These are phyloP conservation scores for Ascidia mentula DNA, from an alignment of 23 tunicate species.

Conservation along the genomic window DNA sequence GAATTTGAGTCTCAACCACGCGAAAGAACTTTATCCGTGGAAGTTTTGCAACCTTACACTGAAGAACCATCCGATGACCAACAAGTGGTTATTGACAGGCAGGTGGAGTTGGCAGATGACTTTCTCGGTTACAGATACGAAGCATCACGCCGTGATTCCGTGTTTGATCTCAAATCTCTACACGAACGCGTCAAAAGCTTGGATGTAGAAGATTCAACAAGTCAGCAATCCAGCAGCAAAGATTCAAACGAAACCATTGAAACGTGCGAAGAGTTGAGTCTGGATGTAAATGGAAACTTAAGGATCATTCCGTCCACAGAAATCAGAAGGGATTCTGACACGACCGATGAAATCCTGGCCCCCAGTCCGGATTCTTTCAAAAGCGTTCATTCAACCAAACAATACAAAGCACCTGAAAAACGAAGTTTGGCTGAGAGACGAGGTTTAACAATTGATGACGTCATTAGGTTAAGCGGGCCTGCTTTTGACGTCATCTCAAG, in stretches of 20 bases:
- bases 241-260: background rate
- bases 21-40: background rate
- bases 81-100: too few relatives aligned
- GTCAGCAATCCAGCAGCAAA: background rate
- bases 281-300: background rate
- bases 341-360: background rate
- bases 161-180: background rate
- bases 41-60: background rate
- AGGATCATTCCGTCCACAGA: background rate
- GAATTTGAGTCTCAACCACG: background rate
- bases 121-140: background rate
- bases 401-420: background rate
- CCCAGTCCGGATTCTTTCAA: background rate
- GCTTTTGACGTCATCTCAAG: constrained; percentile 43
- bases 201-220: background rate
- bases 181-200: background rate
- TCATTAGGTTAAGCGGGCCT: constrained; percentile 18
- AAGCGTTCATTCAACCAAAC: background rate
- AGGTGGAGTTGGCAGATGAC: background rate
- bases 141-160: background rate
- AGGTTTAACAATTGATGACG: background rate
- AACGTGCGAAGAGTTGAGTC: background rate
- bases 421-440: background rate
- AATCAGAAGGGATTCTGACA: background rate
- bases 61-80: background rate